phyloP scores from a whole-genome alignment of 1,140 invertebrate species.

The Lordiphosa clarofinis region DNA sequence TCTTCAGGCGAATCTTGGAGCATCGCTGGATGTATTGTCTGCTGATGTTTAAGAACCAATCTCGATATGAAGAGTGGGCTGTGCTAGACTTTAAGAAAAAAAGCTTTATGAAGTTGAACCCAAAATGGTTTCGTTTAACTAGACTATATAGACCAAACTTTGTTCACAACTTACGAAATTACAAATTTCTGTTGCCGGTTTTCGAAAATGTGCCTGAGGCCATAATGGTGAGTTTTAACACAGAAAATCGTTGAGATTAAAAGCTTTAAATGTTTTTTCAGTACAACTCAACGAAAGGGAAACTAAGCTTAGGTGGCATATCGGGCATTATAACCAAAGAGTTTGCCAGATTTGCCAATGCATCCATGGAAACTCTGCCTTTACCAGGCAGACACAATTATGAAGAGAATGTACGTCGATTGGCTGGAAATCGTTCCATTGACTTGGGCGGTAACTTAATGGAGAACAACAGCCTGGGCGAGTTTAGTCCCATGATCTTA shows the following conservation, averaged over 20 bases:
- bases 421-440: background rate
- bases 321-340: constrained; percentile 7
- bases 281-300: constrained; percentile 14
- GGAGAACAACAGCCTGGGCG: background rate
- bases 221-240: constrained; percentile 22
- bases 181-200: constrained; percentile 2
- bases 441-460: constrained; percentile 20
- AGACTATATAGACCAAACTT: too few relatives aligned
- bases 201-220: constrained; percentile 6
- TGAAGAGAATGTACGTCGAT: background rate
- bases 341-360: constrained; percentile 12
- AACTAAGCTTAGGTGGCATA: constrained; percentile 9
- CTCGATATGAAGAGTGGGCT: background rate
- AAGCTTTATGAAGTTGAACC: background rate
- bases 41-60: background rate
- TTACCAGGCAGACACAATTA: background rate
- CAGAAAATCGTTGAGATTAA: background rate
- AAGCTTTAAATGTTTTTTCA: background rate
- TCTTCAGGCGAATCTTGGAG: constrained; percentile 1
- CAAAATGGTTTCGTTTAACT: too few relatives aligned
- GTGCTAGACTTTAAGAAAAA: too few relatives aligned
- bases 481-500: background rate
- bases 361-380: constrained; percentile 7
- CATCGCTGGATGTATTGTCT: background rate
- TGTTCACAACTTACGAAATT: background rate